Conservation (phyloP, 2,888 invertebrate genomes). For the Hesperia comma region DNA sequence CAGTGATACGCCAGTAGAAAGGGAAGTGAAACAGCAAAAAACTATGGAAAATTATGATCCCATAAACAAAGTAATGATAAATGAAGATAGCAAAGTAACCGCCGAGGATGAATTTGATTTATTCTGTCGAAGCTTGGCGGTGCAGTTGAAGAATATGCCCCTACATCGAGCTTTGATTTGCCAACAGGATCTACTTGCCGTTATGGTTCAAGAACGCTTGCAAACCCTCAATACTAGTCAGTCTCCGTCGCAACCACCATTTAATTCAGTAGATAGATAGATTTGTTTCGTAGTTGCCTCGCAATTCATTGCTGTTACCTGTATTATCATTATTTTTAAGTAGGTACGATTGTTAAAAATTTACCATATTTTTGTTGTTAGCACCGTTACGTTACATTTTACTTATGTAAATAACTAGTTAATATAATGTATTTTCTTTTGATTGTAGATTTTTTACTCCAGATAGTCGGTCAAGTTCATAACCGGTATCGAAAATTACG, state of each 20-base stretch:
- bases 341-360: no score
- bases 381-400: no score
- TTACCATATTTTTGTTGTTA: no score
- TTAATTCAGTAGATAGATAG: slow-evolving; percentile 5
- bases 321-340: no score
- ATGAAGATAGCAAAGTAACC: slow-evolving; percentile 2
- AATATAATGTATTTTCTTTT: no score
- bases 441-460: no score
- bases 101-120: slow-evolving; percentile 3
- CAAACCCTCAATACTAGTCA: not conserved
- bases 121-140: slow-evolving; percentile 2
- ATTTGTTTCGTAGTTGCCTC: not conserved
- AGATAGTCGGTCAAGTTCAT: no score
- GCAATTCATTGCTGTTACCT: no score
- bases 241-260: not conserved
- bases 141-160: slow-evolving; percentile 12
- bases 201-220: slow-evolving; percentile 6
- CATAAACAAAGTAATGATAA: not conserved
- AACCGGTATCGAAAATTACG: no score
- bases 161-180: slow-evolving; percentile 11
- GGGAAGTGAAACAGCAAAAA: slow-evolving; percentile 3
- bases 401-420: no score
- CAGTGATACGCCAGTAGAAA: not conserved
- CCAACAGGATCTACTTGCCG: slow-evolving; percentile 1
- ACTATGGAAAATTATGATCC: not conserved